Conservation (phyloP, 2,113 vertebrate species). For the Ahaetulla prasina region DNA sequence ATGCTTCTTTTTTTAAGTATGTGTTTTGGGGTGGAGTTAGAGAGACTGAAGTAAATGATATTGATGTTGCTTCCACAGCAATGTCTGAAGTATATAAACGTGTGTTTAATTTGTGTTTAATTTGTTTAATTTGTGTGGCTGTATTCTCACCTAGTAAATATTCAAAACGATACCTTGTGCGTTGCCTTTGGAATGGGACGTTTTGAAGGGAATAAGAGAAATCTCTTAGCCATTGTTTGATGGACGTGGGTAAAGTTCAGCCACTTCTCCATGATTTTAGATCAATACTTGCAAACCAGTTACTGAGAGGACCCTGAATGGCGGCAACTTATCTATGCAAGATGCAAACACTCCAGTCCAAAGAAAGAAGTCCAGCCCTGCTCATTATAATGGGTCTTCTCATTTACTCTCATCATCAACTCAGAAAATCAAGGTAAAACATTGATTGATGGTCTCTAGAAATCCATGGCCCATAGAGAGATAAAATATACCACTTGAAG, state of each 20-base stretch:
- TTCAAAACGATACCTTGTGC: not conserved
- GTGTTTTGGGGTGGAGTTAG: not conserved
- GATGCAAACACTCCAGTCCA: conserved; percentile 36
- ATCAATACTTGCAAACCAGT: conserved; percentile 45
- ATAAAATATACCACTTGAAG: fast-evolving
- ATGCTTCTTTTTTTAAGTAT: not conserved
- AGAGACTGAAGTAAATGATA: not conserved
- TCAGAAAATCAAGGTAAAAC: conserved; percentile 63
- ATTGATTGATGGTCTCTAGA: not conserved
- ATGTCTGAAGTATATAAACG: not conserved
- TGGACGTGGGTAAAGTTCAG: not conserved
- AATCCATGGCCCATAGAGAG: not conserved
- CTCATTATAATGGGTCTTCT: conserved; percentile 59
- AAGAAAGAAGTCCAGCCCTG: conserved; percentile 19
- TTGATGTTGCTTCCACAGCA: not conserved
- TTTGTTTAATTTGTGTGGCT: not conserved
- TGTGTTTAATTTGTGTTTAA: not conserved
- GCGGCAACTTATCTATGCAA: conserved; percentile 11
- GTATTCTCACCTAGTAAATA: not conserved
- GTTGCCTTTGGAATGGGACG: not conserved
- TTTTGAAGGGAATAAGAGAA: not conserved
- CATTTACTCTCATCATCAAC: conserved; percentile 9
- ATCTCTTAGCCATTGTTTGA: conserved; percentile 8
- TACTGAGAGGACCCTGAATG: conserved; percentile 50
- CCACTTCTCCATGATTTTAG: conserved; percentile 40